A percentile compares a stretch with the other conserved stretches of the same genome.
These are phyloP conservation scores for Junonia oenone DNA, from an alignment of 2,888 invertebrate genomes.

Conservation along the genomic window DNA sequence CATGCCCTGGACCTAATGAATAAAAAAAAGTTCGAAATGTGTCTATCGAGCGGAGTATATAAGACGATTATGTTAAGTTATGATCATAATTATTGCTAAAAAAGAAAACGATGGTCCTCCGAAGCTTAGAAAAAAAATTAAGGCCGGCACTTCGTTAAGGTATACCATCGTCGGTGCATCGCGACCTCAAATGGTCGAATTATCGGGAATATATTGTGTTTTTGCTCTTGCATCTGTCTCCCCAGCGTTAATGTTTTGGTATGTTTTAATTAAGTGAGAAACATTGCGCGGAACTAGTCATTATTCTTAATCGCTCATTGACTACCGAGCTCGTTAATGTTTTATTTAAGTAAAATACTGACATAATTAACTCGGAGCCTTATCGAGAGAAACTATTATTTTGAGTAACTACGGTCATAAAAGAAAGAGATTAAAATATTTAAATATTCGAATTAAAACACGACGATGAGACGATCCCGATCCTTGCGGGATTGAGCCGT, in stretches of 20 bases:
- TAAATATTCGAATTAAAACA: background rate
- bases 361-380: slow-evolving; percentile 12
- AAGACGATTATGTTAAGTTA: slow-evolving; percentile 46
- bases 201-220: slow-evolving; percentile 49
- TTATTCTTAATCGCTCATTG: slow-evolving; percentile 49
- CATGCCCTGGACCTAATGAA: slow-evolving; percentile 27
- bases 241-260: slow-evolving; percentile 40
- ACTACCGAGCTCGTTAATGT: slow-evolving; percentile 31
- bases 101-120: slow-evolving; percentile 36
- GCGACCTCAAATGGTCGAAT: slow-evolving; percentile 45
- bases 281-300: slow-evolving; percentile 44
- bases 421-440: background rate
- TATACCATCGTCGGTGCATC: slow-evolving; percentile 34
- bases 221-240: slow-evolving; percentile 58
- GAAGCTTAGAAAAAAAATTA: slow-evolving; percentile 37
- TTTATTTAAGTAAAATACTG: slow-evolving; percentile 23
- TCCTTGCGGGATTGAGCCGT: slow-evolving; percentile 59
- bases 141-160: slow-evolving; percentile 42
- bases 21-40: slow-evolving; percentile 33
- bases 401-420: background rate
- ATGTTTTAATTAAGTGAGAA: slow-evolving; percentile 68
- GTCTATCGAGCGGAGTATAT: slow-evolving; percentile 38
- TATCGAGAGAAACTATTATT: slow-evolving; percentile 9
- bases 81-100: slow-evolving; percentile 38
- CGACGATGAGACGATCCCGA: background rate